These are phyloP conservation scores for Galago senegalensis DNA, from an alignment of 2,797 vertebrate genomes.

Conservation along the genomic window DNA sequence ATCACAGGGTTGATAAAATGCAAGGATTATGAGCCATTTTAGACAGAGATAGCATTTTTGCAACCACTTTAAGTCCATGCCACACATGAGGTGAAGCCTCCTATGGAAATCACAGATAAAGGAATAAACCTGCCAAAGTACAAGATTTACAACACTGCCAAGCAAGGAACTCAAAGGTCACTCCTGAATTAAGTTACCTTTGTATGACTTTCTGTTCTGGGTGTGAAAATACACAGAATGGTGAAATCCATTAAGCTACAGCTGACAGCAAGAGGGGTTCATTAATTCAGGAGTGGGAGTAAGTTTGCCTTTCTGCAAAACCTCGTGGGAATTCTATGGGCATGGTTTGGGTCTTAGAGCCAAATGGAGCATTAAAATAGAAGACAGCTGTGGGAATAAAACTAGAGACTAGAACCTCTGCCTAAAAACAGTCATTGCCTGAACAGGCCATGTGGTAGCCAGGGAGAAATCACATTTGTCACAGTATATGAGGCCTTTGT, in stretches of 20 bases:
- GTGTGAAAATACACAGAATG: conserved; percentile 82
- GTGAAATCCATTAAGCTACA: conserved; percentile 74
- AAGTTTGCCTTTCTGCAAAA: conserved; percentile 27
- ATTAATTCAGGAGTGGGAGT: conserved; percentile 69
- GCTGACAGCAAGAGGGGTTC: conserved; percentile 73
- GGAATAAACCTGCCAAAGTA: conserved; percentile 68
- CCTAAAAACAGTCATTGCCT: conserved; percentile 58
- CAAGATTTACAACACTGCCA: conserved; percentile 75
- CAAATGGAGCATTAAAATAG: conserved; percentile 68
- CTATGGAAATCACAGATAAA: conserved; percentile 68
- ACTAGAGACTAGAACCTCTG: conserved; percentile 41
- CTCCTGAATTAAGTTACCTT: conserved; percentile 82
- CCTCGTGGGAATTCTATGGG: conserved; percentile 57
- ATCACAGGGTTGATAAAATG: conserved; percentile 63
- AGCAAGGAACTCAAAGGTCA: conserved; percentile 79
- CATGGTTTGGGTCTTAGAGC: conserved; percentile 54
- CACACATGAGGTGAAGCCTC: conserved; percentile 56
- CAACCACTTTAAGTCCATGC: conserved; percentile 60
- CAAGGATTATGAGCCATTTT: conserved; percentile 31
- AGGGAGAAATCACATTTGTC: conserved; percentile 67
- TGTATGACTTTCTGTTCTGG: conserved; percentile 81
- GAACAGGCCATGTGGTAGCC: not conserved
- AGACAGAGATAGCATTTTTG: conserved; percentile 52
- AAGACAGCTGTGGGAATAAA: conserved; percentile 66
- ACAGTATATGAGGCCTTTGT: not conserved